Evolutionary conservation across 2,888 invertebrate species (phyloP), one percentile per base, ranked within the genome.

Genomic region (Tineola bisselliella): DNA sequence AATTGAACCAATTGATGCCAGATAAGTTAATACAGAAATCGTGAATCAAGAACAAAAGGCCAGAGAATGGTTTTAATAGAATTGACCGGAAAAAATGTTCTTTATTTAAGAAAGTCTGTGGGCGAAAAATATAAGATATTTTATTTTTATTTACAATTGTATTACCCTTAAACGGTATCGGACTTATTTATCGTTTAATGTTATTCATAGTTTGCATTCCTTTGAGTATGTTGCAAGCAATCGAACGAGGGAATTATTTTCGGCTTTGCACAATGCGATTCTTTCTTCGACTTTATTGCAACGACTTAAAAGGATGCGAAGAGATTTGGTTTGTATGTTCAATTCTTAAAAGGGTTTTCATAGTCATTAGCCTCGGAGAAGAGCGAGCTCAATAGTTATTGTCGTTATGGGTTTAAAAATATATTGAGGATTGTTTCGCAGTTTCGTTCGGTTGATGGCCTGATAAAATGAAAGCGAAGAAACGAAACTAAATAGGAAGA

Each of bases 101-200:
- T 6, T 12, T 38, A 38, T 38, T 38, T 4, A 38, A 25, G 25
- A 25, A 6, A 25, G 25, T 25, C 6, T 25, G 2, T 25, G 25
- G 25, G 25, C 6, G 6, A 25, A 25, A 25, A 25, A 25, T 4
- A 25, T 25, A 4, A 25, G 6, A 6, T 6, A 6, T 25, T 25
- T 25, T 25, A 6, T 25, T 25, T 25, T 4, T 25, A 4, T 25
- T 25, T 62, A 54, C 72, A 68, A 76, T 75, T 75, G 76, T 76
- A 70, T 6, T n/a, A 69, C 66, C 70, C 62, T 62, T 62, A 61
- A 56, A 62, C 56, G 61, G 61, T 33, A 2, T 33, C 4, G 44
- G 12, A 13, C 18, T 60, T 61, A 57, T 56, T 56, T 57, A 57
- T 43, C 17, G 60, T 13, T 60, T 44, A 19, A 30, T 63, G 66